Evolutionary conservation across 2,113 vertebrate genomes (phyloP), one percentile per base, ranked within the genome.

Genomic region (Hippocampus mohnikei): DNA sequence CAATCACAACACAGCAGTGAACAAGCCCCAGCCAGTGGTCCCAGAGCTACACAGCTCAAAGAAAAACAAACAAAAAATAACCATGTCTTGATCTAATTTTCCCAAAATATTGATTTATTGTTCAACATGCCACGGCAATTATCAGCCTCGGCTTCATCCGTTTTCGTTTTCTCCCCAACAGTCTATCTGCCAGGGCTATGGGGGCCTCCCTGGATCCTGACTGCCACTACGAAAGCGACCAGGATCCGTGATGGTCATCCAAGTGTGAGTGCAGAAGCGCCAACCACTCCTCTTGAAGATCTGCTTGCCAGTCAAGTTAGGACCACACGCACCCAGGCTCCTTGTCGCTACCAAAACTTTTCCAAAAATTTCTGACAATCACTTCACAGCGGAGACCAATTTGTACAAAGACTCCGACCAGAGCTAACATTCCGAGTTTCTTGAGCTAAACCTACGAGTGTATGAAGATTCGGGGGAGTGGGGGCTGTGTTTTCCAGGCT

Each of bases 191-290:
- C 88, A 89, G 73, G 84, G 73, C 64, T 92, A 92, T 75, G 90
- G 88, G 53, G 84, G 85, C 53, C 89, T 84, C 82, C 85, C 89
- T 72, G 89, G 92, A 90, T 92, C 91, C 88, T 93, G 92, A 93
- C 89, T 90, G 87, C 78, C 81, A 75, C 3, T 79, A 77, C 75
- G 78, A 46, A 81, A 69, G 78, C 83, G 85, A 87, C 87, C 81
- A 84, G 87, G 89, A 79, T 52, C 85, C 83, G 80, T 89, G 87
- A 90, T 81, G 89, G 85, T 86, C 84, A 87, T 78, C 72, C 72
- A 71, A 46, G 85, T 84, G 73, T 84, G 76, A 84, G 87, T 82
- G 74, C 77, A 77, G 81, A 74, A 48, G 63, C 67, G 58, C 65
- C 67, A 63, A 77, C 68, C 80, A 69, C 58, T 56, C 72, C 61